Base-by-base conservation (phyloP, 1,140 invertebrate genomes). In the Drosophila sproati region DNA sequence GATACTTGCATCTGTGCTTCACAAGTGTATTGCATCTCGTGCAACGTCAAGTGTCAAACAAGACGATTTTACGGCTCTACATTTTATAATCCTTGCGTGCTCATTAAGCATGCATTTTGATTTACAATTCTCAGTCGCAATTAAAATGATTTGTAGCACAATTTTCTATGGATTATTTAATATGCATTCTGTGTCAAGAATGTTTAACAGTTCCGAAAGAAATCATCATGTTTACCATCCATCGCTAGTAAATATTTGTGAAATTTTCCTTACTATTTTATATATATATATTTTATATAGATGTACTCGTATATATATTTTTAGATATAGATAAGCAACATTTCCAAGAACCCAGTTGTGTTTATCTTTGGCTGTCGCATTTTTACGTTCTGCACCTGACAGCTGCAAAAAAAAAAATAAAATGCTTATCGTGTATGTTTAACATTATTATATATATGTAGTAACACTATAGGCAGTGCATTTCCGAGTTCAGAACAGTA, bases 1-100 rank as follows among this genome's bases (percentile, higher is more conserved):
- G 66, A 60, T 47, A 48, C 63, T 12, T 52, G 50, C 66, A 70
- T 60, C 64, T 68, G 64, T 47, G 55, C 31, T 63, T 59, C 60
- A 45, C 70, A 73, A 73, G 71, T 68, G 71, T 56, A 41, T 43
- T 29, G 45, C 12, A 43, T 43, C 39, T 43, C n/a, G 3, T 2
- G 10, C 10, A n/a, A n/a, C 47, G 29, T 67, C 70, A 73, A 73
- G 70, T 73, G 47, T 29, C 8, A 29, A n/a, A 43, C 20, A 20
- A 20, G 20, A 20, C 20, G 20, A 20, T 20, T 20, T 20, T 20
- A 20, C 20, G 20, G 20, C 20, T 20, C 20, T 20, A 20, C 6
- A 37, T 54, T 12, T 45, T 45, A 45, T 45, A 20, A 45, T 45
- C 12, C 5, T 45, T 20, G 43, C 2, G 12, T 20, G 1, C 20